Evolutionary conservation across 2,888 invertebrate genomes (phyloP), one percentile per base, ranked within the genome.

Genomic region (Chouioia cunea): DNA sequence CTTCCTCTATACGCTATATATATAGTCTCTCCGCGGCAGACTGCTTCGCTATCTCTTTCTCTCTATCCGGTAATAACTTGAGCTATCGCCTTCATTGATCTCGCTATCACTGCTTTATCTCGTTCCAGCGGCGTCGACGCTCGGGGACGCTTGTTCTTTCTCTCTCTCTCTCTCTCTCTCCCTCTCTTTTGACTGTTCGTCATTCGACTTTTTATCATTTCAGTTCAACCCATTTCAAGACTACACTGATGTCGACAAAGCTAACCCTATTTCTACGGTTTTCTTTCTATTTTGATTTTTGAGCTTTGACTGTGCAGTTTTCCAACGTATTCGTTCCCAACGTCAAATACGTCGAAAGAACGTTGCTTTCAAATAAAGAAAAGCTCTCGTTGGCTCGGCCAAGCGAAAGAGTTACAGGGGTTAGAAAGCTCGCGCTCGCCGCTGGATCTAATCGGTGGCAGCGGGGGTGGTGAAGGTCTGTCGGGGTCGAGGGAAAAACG

Each of bases 41-140:
- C 36, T 36, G 36, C 36, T 75, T 62, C 78, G 76, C 73, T 76
- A 78, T 76, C 79, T 68, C 48, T 78, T 82, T 82, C 82, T 76
- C 81, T 83, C 85, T 84, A 85, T 85, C 85, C 85, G 84, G 85
- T 85, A 85, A 85, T 85, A 85, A 85, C 84, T 85, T 83, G 77
- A 77, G 79, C 81, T 84, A 85, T 85, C 85, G 79, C 79, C 81
- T 83, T 84, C 85, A 84, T 84, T 81, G 84, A 85, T 85, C 84
- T 85, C 81, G 79, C 82, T 84, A 85, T 85, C 85, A 79, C 82
- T 80, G 81, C 81, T 85, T 85, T 85, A 84, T 85, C 85, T 84
- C 79, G 78, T 74, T 82, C 80, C 84, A 84, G 78, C 81, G 82
- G 82, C 84, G 84, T 81, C 83, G 82, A 78, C 79, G 77, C 77